These are phyloP conservation scores for Drosophila macrospina DNA, from an alignment of 2,888 invertebrate species.

Conservation along the genomic window DNA sequence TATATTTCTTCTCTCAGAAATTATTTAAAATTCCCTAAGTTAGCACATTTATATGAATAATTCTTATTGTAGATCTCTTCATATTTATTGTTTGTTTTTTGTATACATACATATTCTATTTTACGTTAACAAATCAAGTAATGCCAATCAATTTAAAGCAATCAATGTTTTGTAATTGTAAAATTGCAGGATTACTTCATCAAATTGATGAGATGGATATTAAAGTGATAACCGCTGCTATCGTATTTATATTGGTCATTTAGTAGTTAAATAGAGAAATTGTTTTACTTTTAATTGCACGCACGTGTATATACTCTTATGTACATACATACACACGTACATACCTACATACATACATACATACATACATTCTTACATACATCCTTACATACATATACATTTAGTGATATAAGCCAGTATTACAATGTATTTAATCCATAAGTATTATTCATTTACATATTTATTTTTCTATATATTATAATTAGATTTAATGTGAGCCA, in stretches of 20 bases:
- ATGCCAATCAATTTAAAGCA: constrained; percentile 52
- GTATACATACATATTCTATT: no score
- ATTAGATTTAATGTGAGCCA: constrained; percentile 42
- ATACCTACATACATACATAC: constrained; percentile 24
- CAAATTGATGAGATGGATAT: constrained; percentile 85
- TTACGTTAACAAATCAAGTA: constrained; percentile 20
- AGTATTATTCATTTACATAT: constrained; percentile 35
- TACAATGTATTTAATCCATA: constrained; percentile 27
- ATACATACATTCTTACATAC: no score
- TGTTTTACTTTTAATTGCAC: constrained; percentile 71
- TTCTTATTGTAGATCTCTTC: neutral
- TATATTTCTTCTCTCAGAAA: neutral
- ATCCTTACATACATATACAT: constrained; percentile 20
- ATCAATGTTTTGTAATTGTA: constrained; percentile 67
- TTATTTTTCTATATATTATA: constrained; percentile 42
- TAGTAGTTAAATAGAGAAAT: constrained; percentile 63
- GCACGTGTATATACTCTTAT: constrained; percentile 51
- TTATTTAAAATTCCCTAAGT: neutral
- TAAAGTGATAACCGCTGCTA: constrained; percentile 82
- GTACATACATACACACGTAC: constrained; percentile 39
- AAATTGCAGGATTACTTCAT: constrained; percentile 85
- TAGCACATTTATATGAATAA: neutral
- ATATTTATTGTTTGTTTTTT: neutral
- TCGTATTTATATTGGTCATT: constrained; percentile 81
- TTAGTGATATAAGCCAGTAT: constrained; percentile 39